Conservation (phyloP, 92 coral and sea anemone genomes). For the Phenganax stokvisi region DNA sequence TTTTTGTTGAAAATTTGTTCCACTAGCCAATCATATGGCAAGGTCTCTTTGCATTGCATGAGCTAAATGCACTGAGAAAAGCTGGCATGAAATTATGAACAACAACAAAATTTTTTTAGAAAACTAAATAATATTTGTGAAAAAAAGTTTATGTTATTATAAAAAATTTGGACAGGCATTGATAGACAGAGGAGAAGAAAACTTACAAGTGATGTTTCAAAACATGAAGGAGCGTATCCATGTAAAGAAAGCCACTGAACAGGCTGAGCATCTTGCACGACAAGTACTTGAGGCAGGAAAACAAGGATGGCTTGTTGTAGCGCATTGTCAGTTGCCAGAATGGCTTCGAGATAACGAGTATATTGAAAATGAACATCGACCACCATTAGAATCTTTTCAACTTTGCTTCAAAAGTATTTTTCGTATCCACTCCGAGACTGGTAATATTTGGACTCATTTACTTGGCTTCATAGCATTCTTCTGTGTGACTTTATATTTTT, state of each 20-base stretch:
- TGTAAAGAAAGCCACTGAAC: conserved; percentile 72
- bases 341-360: conserved; percentile 94
- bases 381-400: conserved; percentile 83
- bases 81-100: too few species aligned
- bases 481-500: conserved; percentile 66
- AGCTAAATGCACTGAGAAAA: too few species aligned
- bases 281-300: conserved; percentile 78
- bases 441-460: conserved; percentile 97
- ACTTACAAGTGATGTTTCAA: conserved; percentile 81
- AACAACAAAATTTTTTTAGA: too few species aligned
- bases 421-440: conserved; percentile 88
- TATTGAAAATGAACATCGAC: conserved; percentile 80
- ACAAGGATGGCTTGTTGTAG: conserved; percentile 80
- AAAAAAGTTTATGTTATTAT: not conserved
- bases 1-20: too few species aligned
- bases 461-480: conserved; percentile 83
- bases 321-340: conserved; percentile 86
- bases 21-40: too few species aligned
- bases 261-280: conserved; percentile 81
- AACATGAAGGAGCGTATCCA: conserved; percentile 84
- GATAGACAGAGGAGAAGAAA: conserved; percentile 90
- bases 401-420: conserved; percentile 89
- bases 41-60: too few species aligned
- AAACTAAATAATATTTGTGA: not conserved
- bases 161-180: conserved; percentile 57